phyloP scores from a whole-genome alignment of 2,797 vertebrate species.

The Syncerus caffer region DNA sequence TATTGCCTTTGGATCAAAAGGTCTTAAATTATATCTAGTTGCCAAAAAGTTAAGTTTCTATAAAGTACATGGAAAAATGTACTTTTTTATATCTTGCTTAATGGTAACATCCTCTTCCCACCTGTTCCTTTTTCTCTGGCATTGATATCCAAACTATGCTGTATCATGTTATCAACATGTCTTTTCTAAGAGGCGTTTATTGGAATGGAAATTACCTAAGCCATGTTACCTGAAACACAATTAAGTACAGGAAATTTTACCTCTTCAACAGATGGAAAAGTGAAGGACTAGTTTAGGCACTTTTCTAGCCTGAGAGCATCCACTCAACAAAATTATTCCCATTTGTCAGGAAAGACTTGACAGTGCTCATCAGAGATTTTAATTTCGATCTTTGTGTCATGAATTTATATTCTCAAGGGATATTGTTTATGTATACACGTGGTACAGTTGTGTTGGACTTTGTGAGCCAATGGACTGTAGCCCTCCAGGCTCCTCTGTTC shows the following conservation, averaged over 20 bases:
- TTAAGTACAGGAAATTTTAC: neutral
- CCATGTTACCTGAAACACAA: neutral
- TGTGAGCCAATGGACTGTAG: neutral
- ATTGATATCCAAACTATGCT: neutral
- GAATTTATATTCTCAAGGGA: neutral
- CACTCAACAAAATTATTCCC: neutral
- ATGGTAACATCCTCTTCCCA: neutral
- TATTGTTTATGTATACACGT: neutral
- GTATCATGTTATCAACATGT: neutral
- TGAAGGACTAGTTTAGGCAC: neutral
- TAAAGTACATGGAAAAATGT: neutral
- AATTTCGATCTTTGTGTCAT: neutral
- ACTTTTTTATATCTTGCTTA: neutral
- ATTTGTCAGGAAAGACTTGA: neutral
- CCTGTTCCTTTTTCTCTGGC: neutral
- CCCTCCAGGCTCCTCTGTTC: neutral
- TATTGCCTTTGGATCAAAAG: conserved; percentile 75
- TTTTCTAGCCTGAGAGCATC: neutral
- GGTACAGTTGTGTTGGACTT: neutral
- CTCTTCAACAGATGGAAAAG: conserved; percentile 25
- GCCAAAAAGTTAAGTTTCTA: conserved; percentile 59
- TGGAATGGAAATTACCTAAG: neutral
- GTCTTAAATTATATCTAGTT: conserved; percentile 78
- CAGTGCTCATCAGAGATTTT: neutral
- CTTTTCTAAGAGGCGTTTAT: neutral